Conservation (phyloP, 2,797 vertebrate species). For the Picus viridis region DNA sequence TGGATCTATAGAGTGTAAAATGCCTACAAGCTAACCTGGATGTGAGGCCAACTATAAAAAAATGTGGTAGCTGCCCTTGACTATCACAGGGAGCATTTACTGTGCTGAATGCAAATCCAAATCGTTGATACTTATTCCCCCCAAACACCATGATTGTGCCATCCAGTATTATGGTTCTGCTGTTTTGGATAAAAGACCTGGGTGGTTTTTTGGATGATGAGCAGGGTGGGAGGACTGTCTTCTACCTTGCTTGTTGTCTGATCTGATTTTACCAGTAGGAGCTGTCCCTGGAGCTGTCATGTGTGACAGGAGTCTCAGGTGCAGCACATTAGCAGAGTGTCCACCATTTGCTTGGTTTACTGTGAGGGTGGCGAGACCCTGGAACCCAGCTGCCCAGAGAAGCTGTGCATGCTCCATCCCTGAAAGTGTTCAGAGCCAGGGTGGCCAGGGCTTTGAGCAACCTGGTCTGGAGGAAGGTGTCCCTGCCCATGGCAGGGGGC, state of each 20-base stretch:
- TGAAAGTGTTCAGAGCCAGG: neutral
- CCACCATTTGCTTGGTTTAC: accelerated
- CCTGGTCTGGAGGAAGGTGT: neutral
- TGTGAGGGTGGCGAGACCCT: neutral
- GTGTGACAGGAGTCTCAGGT: neutral
- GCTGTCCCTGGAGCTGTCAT: neutral
- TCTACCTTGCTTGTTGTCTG: neutral
- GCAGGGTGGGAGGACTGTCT: neutral
- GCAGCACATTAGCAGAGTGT: neutral
- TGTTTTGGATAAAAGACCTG: neutral
- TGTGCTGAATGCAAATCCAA: neutral
- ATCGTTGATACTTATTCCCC: neutral
- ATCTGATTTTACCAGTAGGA: neutral
- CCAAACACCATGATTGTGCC: accelerated
- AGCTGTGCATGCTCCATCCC: neutral
- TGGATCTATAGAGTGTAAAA: neutral
- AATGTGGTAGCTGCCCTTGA: accelerated
- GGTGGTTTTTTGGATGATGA: neutral
- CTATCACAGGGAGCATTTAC: accelerated
- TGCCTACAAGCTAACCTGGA: neutral
- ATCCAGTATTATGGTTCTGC: neutral
- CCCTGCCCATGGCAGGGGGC: neutral
- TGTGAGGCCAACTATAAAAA: neutral
- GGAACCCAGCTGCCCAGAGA: neutral
- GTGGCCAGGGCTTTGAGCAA: neutral